Evolutionary conservation across 2,888 invertebrate genomes (phyloP), one percentile per base, ranked within the genome.

Genomic region (Eristalinus aeneus): DNA sequence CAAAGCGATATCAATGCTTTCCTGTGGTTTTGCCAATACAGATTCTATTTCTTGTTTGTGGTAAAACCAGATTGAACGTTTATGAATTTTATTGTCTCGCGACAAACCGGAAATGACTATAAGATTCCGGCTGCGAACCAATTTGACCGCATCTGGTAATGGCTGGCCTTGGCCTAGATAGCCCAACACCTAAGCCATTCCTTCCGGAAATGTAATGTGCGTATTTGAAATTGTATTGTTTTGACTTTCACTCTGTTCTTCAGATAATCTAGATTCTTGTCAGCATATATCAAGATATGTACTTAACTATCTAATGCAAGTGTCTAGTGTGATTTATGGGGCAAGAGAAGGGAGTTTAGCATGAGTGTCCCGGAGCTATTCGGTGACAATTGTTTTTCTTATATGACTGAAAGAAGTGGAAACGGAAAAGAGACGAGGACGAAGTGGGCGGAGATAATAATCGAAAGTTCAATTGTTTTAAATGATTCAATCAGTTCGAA

Each of bases 101-200:
- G 34, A 63, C 68, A 16, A 65, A 67, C 58, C 67, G 67, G 22
- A 75, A 64, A 75, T 31, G 39, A 54, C 22, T 56, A 54, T 58
- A 2, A n/a, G 58, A 2, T 36, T 11, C 20, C 8, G 31, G n/a
- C 2, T 22, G 8, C 9, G 46, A 16, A 22, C 56, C 22, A 16
- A 22, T 76, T n/a, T 34, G 16, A 16, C 27, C 27, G 5, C 27
- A 27, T 27, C 27, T 3, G 8, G 16, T n/a, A 39, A n/a, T n/a
- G 32, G 46, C 0, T 16, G 27, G 16, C 76, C 76, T 69, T 76
- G 76, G 31, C 76, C 76, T 20, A 76, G 63, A 75, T 61, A 68
- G 10, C 16, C 46, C 46, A 46, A 16, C 4, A 23, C 2, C 8
- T 2, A 23, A 9, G 53, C 6, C 60, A 2, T 34, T 54, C 23